A percentile compares a stretch with the other conserved stretches of the same genome.
phyloP scores from a whole-genome alignment of 2,797 vertebrate genomes.

The Carduelis carduelis region DNA sequence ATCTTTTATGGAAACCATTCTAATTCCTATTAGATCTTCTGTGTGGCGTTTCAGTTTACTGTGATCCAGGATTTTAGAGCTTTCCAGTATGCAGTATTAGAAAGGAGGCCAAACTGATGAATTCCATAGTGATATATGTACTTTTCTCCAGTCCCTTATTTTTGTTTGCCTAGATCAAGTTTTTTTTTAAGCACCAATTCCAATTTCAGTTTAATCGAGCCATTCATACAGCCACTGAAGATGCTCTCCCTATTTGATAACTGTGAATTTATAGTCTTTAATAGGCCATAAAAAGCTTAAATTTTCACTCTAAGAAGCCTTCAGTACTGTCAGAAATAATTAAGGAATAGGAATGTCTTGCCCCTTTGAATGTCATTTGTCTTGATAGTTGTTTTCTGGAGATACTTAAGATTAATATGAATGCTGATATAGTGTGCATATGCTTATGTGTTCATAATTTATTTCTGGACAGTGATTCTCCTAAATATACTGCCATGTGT shows the following conservation, averaged over 20 bases:
- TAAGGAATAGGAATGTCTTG: neutral
- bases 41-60: neutral
- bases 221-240: neutral
- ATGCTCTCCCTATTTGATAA: neutral
- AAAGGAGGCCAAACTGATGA: neutral
- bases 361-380: slow-evolving; percentile 15
- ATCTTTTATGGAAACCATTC: neutral
- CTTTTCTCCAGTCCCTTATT: neutral
- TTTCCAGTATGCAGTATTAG: neutral
- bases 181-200: neutral
- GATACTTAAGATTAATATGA: slow-evolving; percentile 7
- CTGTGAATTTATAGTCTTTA: neutral
- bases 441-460: neutral
- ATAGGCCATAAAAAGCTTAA: slow-evolving; percentile 4
- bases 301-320: slow-evolving; percentile 8
- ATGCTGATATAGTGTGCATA: neutral
- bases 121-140: neutral
- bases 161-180: neutral
- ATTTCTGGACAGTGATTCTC: neutral
- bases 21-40: neutral
- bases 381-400: slow-evolving; percentile 23
- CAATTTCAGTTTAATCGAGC: neutral
- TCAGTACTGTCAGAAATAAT: slow-evolving; percentile 37
- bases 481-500: neutral
- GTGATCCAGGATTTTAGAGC: neutral